Conservation (phyloP, 2,888 invertebrate species). For the Clivina fossor region DNA sequence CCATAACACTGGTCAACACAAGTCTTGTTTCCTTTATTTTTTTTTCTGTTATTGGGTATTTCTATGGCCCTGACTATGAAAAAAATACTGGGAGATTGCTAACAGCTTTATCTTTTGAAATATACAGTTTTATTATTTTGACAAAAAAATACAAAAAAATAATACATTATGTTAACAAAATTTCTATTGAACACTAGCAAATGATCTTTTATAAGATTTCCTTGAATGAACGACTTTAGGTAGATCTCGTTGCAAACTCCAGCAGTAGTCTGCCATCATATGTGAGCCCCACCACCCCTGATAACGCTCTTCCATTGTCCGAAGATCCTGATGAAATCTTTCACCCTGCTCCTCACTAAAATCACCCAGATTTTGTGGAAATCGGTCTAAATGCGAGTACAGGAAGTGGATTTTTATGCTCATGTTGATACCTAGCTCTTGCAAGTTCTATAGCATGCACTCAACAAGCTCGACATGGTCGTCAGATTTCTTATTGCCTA, state of each 20-base stretch:
- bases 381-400: conserved; percentile 46
- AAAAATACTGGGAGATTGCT: no score
- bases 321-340: conserved; percentile 49
- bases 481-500: conserved; percentile 25
- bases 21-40: no score
- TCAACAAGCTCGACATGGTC: conserved; percentile 38
- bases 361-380: conserved; percentile 47
- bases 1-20: no score
- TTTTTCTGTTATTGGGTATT: no score
- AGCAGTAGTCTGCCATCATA: conserved; percentile 48
- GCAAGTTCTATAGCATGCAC: conserved; percentile 40
- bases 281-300: conserved; percentile 44
- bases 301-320: conserved; percentile 45
- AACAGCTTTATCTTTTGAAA: no score
- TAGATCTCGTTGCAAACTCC: conserved; percentile 38
- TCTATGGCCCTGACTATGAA: no score
- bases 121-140: no score
- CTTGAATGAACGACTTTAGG: background rate
- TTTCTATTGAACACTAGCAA: no score
- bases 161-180: no score
- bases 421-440: conserved; percentile 45
- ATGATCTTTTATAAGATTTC: background rate
- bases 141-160: no score
- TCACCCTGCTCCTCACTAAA: conserved; percentile 48
- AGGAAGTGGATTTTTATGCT: conserved; percentile 48